Evolutionary conservation across 1,140 invertebrate genomes (phyloP).

Genomic region (Formica selysi): DNA sequence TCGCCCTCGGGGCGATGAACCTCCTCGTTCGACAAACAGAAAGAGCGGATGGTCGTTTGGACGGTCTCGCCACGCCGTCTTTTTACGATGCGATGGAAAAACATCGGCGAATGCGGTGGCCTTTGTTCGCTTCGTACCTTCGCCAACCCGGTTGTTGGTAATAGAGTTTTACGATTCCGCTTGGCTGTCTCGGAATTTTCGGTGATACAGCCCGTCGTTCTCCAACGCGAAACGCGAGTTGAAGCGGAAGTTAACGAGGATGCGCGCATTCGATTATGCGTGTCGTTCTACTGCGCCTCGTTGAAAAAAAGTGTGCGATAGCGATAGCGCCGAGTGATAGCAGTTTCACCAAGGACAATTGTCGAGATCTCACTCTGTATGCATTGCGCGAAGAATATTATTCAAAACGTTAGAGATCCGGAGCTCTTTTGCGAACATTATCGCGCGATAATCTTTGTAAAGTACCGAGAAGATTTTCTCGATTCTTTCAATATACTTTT

Average conservation of each 20-base stretch:
- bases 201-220: slow-evolving; percentile 21
- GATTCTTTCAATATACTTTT: slow-evolving; percentile 17
- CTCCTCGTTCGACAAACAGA: slow-evolving; percentile 46
- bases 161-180: slow-evolving; percentile 65
- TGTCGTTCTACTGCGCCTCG: background rate
- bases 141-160: slow-evolving; percentile 52
- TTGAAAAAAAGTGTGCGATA: background rate
- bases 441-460: slow-evolving; percentile 31
- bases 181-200: slow-evolving; percentile 59
- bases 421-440: slow-evolving; percentile 2
- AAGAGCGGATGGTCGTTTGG: slow-evolving; percentile 45
- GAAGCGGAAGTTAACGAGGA: slow-evolving; percentile 54
- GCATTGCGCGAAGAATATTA: slow-evolving; percentile 5
- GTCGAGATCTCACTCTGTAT: slow-evolving; percentile 17
- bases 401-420: background rate
- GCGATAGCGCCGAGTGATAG: slow-evolving; percentile 30
- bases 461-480: slow-evolving; percentile 11
- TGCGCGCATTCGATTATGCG: slow-evolving; percentile 46
- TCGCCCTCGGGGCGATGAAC: slow-evolving; percentile 36
- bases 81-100: slow-evolving; percentile 69
- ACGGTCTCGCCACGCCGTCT: slow-evolving; percentile 50
- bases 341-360: slow-evolving; percentile 12
- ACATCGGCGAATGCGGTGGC: slow-evolving; percentile 45
- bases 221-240: background rate
- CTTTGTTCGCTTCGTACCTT: slow-evolving; percentile 67